A percentile compares a stretch with the other conserved stretches of the same genome.
Conservation (phyloP, 2,113 vertebrate genomes). For the Myocastor coypus region DNA sequence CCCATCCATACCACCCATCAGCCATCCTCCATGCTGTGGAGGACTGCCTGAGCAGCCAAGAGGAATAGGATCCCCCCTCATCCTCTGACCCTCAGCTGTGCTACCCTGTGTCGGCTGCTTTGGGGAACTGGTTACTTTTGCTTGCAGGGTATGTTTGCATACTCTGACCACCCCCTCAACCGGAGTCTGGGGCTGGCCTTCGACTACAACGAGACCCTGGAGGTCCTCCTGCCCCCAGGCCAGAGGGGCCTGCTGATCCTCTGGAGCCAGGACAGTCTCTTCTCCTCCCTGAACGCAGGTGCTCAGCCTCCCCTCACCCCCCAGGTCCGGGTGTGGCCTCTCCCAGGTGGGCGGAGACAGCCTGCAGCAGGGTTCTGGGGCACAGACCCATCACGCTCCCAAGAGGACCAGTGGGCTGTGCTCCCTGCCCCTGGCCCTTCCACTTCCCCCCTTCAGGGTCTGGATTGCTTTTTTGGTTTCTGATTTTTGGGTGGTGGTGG, state of each 20-base stretch:
- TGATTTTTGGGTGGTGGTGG: no score
- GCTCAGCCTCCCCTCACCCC: neutral
- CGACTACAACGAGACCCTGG: rapidly evolving
- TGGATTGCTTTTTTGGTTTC: neutral
- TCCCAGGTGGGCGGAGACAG: neutral
- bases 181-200: constrained; percentile 29
- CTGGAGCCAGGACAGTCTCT: constrained; percentile 9
- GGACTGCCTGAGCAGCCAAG: no score
- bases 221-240: neutral
- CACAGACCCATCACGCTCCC: neutral
- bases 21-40: neutral
- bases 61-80: neutral
- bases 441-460: neutral
- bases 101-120: neutral
- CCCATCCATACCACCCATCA: no score
- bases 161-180: constrained; percentile 32
- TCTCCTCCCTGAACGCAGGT: constrained; percentile 68
- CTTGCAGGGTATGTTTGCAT: constrained; percentile 59
- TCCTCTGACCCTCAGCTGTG: neutral
- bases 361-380: neutral
- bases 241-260: constrained; percentile 69
- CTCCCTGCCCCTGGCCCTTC: neutral
- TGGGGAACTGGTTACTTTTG: neutral
- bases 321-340: neutral
- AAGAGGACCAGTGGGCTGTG: neutral